Conservation (phyloP, 2,797 vertebrate species). For the Gobionotothen gibberifrons region DNA sequence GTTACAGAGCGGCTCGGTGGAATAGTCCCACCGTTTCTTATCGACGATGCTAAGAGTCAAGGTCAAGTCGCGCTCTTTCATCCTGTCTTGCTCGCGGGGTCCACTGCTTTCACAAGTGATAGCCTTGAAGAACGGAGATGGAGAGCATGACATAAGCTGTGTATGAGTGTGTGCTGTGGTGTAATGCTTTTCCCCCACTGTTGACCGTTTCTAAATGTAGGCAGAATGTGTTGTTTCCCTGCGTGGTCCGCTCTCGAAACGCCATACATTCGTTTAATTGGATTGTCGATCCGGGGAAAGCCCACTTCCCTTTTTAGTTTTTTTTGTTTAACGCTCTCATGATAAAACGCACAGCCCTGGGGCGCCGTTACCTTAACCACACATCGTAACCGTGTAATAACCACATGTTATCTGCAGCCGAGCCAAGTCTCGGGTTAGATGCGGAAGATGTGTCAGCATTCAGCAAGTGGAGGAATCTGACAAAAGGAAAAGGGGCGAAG, state of each 20-base stretch:
- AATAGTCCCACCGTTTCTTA: neutral
- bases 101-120: conserved; percentile 39
- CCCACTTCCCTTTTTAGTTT: conserved; percentile 50
- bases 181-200: conserved; percentile 3
- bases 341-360: conserved; percentile 50
- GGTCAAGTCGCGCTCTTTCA: conserved; percentile 58
- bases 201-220: conserved; percentile 25
- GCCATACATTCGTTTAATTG: conserved; percentile 78
- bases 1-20: conserved; percentile 21
- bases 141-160: conserved; percentile 28
- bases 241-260: conserved; percentile 56
- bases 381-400: conserved; percentile 67
- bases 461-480: conserved; percentile 44
- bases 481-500: conserved; percentile 18
- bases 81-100: conserved; percentile 20
- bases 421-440: conserved; percentile 44
- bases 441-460: conserved; percentile 48
- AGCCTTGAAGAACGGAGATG: conserved; percentile 28
- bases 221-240: conserved; percentile 56
- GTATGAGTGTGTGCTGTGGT: conserved; percentile 24
- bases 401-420: conserved; percentile 56
- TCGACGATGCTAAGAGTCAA: conserved; percentile 31
- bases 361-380: conserved; percentile 70
- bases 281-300: conserved; percentile 76
- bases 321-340: conserved; percentile 57